phyloP scores from a whole-genome alignment of 2,888 invertebrate genomes.

The Brenthis daphne region DNA sequence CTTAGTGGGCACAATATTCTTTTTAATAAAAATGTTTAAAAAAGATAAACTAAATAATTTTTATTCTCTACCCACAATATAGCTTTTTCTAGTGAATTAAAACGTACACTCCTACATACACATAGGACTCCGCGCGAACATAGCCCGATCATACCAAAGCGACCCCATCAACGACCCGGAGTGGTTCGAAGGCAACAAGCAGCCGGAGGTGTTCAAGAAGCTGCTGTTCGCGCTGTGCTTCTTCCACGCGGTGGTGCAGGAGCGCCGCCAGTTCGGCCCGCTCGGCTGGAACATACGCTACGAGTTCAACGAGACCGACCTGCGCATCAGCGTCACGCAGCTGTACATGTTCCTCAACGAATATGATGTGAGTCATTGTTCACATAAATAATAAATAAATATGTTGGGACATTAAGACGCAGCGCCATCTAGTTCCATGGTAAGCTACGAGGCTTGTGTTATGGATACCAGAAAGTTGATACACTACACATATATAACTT shows the following conservation, averaged over 20 bases:
- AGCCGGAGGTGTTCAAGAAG: constrained; percentile 89
- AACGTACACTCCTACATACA: no score
- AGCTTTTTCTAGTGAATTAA: no score
- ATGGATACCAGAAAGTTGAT: no score
- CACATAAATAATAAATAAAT: neutral
- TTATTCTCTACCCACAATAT: no score
- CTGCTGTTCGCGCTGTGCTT: constrained; percentile 94
- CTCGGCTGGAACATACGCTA: constrained; percentile 98
- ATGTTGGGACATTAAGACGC: no score
- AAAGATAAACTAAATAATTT: neutral
- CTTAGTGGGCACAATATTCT: no score
- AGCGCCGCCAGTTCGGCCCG: constrained; percentile 94
- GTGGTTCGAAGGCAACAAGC: constrained; percentile 93
- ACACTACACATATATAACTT: no score
- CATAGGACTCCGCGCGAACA: constrained; percentile 87
- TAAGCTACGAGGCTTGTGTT: no score
- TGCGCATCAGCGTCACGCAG: constrained; percentile 93
- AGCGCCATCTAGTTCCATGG: no score
- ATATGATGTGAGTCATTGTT: constrained; percentile 81
- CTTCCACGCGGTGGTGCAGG: constrained; percentile 96
- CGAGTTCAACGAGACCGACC: constrained; percentile 97
- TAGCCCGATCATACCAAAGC: constrained; percentile 90
- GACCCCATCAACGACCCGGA: constrained; percentile 94
- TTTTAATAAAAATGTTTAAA: neutral
- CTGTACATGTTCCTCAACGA: constrained; percentile 93